Percentiles rank a stretch among this genome's conserved stretches.
phyloP scores from a whole-genome alignment of 2,888 invertebrate genomes.

The Oxystoma pomonae region DNA sequence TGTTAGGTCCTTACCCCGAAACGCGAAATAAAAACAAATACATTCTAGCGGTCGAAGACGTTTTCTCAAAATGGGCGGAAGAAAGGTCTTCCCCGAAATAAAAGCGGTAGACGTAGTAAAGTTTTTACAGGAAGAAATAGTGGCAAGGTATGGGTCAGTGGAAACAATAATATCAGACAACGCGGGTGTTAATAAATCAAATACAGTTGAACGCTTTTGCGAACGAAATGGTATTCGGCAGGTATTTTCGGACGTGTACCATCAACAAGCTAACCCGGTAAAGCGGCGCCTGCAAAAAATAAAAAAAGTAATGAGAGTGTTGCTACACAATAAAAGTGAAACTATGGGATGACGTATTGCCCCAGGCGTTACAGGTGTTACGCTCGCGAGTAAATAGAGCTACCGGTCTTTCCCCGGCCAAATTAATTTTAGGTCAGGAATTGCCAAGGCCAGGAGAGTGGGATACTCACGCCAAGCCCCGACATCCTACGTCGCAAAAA shows the following conservation, averaged over 20 bases:
- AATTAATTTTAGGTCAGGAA: not conserved
- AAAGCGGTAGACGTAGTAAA: not conserved
- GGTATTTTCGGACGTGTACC: not conserved
- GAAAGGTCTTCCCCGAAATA: not conserved
- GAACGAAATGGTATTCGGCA: not conserved
- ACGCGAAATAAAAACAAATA: constrained; percentile 2
- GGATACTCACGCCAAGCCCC: not conserved
- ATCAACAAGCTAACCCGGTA: not conserved
- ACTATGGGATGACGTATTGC: not conserved
- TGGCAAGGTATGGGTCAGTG: not conserved
- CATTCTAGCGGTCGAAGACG: constrained; percentile 10
- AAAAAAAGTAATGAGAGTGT: not conserved
- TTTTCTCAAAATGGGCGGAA: constrained; percentile 11
- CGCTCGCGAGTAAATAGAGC: not conserved
- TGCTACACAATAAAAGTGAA: not conserved
- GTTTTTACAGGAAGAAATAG: not conserved
- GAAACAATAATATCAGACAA: not conserved
- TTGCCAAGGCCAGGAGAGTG: not conserved
- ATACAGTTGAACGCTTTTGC: not conserved
- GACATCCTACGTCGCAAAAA: not conserved
- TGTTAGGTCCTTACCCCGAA: constrained; percentile 11
- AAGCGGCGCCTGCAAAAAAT: not conserved
- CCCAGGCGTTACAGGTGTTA: not conserved
- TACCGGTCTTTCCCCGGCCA: not conserved
- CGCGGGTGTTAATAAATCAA: not conserved